Percentiles rank a stretch among this genome's conserved stretches.
phyloP scores from a whole-genome alignment of 2,888 invertebrate genomes.

The Eupeodes latifasciatus region DNA sequence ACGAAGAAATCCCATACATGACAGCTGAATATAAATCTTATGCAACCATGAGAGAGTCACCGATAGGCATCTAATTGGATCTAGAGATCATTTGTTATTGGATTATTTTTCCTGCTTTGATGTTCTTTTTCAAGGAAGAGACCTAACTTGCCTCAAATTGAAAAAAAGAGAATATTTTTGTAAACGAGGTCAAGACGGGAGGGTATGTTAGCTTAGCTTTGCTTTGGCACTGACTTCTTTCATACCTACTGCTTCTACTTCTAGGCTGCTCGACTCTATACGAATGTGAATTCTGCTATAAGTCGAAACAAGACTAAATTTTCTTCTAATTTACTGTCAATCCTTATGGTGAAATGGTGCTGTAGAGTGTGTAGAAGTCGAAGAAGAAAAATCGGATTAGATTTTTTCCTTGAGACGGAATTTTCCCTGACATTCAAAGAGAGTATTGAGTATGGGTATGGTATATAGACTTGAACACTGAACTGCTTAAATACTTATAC shows the following conservation, averaged over 20 bases:
- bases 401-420: constrained; percentile 31
- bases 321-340: constrained; percentile 59
- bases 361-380: not conserved
- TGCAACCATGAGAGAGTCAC: constrained; percentile 52
- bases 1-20: constrained; percentile 46
- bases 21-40: constrained; percentile 71
- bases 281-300: not conserved
- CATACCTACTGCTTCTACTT: not conserved
- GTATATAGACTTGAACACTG: not conserved
- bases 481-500: not conserved
- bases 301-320: constrained; percentile 8
- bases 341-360: not conserved
- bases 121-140: constrained; percentile 31
- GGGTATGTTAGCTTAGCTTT: not conserved
- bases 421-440: constrained; percentile 54
- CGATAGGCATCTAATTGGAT: constrained; percentile 75
- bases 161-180: not conserved
- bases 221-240: constrained; percentile 17
- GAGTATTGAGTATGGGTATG: too few relatives aligned
- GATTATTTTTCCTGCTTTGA: constrained; percentile 71
- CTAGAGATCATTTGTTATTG: constrained; percentile 74
- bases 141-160: not conserved
- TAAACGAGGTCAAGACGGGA: constrained; percentile 42
- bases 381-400: constrained; percentile 56
- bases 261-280: not conserved